These are phyloP conservation scores for Beris chalybata DNA, from an alignment of 2,888 invertebrate species.

Conservation along the genomic window DNA sequence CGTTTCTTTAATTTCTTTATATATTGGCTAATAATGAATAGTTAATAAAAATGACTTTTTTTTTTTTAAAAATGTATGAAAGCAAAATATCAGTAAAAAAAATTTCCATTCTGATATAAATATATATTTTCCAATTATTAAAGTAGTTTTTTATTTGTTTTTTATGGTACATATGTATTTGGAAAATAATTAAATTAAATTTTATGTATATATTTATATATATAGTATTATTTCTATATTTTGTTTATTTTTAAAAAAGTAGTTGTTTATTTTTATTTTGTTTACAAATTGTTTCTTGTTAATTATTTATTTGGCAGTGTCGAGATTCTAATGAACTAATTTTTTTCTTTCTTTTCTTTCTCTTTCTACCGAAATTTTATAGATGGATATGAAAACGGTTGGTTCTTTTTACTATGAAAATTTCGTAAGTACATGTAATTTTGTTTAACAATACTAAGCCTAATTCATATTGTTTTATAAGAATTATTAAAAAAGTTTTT, in stretches of 20 bases:
- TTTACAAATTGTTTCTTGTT: background rate
- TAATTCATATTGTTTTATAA: background rate
- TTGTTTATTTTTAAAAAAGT: background rate
- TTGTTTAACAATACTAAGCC: constrained; percentile 21
- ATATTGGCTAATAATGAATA: too few relatives aligned
- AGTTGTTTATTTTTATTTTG: background rate
- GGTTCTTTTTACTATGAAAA: constrained; percentile 95
- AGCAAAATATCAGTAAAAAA: too few relatives aligned
- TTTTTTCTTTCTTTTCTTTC: constrained; percentile 3
- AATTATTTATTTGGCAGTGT: background rate
- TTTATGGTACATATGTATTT: too few relatives aligned
- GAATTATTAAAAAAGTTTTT: constrained; percentile 8
- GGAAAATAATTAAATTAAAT: too few relatives aligned
- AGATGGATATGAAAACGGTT: constrained; percentile 96
- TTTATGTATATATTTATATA: too few relatives aligned
- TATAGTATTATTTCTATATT: background rate
- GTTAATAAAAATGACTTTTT: too few relatives aligned
- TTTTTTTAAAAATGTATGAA: too few relatives aligned
- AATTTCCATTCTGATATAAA: too few relatives aligned
- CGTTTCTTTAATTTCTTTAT: background rate
- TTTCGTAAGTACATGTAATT: constrained; percentile 76
- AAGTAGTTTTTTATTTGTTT: too few relatives aligned
- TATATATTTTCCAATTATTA: too few relatives aligned
- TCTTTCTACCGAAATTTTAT: constrained; percentile 53
- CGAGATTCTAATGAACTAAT: background rate